Percentiles rank a stretch among this genome's conserved stretches.
Evolutionary conservation across 2,888 invertebrate genomes (phyloP).

Genomic region (Apocheima hispidaria): DNA sequence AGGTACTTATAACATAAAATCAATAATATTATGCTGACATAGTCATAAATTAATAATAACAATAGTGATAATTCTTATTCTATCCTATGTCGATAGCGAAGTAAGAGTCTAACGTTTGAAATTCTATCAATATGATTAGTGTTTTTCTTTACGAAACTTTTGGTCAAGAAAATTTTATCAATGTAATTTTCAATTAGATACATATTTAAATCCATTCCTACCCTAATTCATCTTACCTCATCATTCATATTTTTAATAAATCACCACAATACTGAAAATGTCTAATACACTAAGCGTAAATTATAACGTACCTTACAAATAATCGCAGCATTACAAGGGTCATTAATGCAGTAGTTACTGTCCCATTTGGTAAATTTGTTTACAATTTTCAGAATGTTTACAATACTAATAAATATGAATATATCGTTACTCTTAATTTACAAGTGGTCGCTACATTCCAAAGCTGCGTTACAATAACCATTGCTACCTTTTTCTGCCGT

Average conservation of each 20-base stretch:
- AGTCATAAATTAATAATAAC: too few relatives aligned
- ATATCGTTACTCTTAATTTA: constrained; percentile 47
- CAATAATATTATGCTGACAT: background rate
- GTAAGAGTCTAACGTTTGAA: too few relatives aligned
- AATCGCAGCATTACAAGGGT: background rate
- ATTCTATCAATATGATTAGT: too few relatives aligned
- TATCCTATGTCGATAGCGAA: too few relatives aligned
- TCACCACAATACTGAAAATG: background rate
- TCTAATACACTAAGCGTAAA: background rate
- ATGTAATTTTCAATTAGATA: background rate
- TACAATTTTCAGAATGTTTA: background rate
- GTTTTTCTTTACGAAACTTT: background rate
- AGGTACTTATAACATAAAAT: background rate
- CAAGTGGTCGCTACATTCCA: constrained; percentile 80
- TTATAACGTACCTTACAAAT: background rate
- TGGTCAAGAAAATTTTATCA: constrained; percentile 4
- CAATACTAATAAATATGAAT: constrained; percentile 2
- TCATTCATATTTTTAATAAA: background rate
- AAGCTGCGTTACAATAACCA: constrained; percentile 77
- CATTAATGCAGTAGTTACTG: background rate
- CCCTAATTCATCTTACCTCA: constrained; percentile 4
- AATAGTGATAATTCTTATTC: background rate
- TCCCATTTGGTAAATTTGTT: background rate
- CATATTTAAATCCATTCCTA: constrained; percentile 7
- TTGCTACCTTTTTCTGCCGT: constrained; percentile 56